Evolutionary conservation across 2,888 invertebrate species (phyloP).

Genomic region (Drosophila anceps): DNA sequence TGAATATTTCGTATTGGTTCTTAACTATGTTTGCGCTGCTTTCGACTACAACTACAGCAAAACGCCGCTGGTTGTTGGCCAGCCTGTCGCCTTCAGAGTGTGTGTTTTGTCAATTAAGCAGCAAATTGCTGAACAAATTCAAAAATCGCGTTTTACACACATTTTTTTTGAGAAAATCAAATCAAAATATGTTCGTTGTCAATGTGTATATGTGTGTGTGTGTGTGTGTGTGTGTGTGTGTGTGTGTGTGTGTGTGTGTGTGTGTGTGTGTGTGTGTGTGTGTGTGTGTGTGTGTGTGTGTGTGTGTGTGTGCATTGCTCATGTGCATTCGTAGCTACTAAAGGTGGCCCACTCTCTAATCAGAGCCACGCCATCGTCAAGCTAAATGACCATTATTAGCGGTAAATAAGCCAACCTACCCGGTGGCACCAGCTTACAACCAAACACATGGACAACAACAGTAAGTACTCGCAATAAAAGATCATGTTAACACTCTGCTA

Average conservation of each 20-base stretch:
- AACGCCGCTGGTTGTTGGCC: conserved; percentile 76
- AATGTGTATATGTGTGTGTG: background rate
- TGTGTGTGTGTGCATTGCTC: conserved; percentile 5
- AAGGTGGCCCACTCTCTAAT: conserved; percentile 59
- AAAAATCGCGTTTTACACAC: conserved; percentile 81
- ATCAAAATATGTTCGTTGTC: conserved; percentile 45
- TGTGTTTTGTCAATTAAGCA: conserved; percentile 84
- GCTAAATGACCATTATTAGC: conserved; percentile 84
- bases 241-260: background rate
- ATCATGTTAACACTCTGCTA: conserved; percentile 81
- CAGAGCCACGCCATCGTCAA: conserved; percentile 76
- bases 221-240: background rate
- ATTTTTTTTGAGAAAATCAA: conserved; percentile 62
- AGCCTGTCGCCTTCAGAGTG: conserved; percentile 61
- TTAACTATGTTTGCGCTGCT: conserved; percentile 35
- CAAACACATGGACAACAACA: conserved; percentile 30
- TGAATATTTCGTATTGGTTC: conserved; percentile 37
- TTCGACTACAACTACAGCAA: conserved; percentile 57
- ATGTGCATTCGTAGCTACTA: conserved; percentile 29
- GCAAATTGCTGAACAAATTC: conserved; percentile 84
- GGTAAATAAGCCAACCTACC: conserved; percentile 75
- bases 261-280: background rate
- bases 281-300: background rate
- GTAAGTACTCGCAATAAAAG: conserved; percentile 75
- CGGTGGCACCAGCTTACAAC: conserved; percentile 36